These are phyloP conservation scores for Tridacna gigas DNA, from an alignment of 2,888 invertebrate genomes.

Conservation along the genomic window DNA sequence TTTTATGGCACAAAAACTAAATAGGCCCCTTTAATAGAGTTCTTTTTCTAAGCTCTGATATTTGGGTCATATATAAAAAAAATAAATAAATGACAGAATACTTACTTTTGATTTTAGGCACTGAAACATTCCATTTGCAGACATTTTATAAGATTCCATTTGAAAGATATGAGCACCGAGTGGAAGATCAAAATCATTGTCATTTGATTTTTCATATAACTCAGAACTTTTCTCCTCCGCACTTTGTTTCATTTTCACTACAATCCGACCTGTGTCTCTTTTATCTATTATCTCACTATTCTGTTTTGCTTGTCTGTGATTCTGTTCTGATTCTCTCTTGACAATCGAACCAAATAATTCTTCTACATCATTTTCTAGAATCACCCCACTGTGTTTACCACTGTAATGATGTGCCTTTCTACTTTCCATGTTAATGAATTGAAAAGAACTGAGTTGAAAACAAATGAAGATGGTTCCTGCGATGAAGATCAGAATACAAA, in stretches of 20 bases:
- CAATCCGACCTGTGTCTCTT: slow-evolving; percentile 11
- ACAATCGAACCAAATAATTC: background rate
- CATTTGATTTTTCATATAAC: background rate
- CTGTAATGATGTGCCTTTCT: slow-evolving; percentile 15
- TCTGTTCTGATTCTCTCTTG: background rate
- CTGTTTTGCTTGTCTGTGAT: background rate
- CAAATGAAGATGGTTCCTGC: slow-evolving; percentile 53
- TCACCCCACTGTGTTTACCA: slow-evolving; percentile 16
- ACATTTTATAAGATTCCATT: slow-evolving; percentile 53
- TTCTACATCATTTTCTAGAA: slow-evolving; percentile 27
- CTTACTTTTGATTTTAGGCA: slow-evolving; percentile 73
- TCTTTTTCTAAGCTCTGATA: too few relatives aligned
- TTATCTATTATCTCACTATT: background rate
- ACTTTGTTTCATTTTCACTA: slow-evolving; percentile 13
- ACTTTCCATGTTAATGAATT: slow-evolving; percentile 52
- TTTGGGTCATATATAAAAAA: too few relatives aligned
- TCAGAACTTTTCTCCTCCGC: background rate
- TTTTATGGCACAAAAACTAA: too few relatives aligned
- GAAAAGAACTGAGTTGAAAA: slow-evolving; percentile 57
- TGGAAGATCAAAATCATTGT: slow-evolving; percentile 13
- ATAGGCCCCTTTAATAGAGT: too few relatives aligned
- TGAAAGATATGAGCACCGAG: slow-evolving; percentile 41
- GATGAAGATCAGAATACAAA: slow-evolving; percentile 47
- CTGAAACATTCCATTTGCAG: slow-evolving; percentile 66
- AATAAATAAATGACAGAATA: too few relatives aligned